Conservation (phyloP, 2,113 vertebrate species). For the Chlorocebus sabaeus region DNA sequence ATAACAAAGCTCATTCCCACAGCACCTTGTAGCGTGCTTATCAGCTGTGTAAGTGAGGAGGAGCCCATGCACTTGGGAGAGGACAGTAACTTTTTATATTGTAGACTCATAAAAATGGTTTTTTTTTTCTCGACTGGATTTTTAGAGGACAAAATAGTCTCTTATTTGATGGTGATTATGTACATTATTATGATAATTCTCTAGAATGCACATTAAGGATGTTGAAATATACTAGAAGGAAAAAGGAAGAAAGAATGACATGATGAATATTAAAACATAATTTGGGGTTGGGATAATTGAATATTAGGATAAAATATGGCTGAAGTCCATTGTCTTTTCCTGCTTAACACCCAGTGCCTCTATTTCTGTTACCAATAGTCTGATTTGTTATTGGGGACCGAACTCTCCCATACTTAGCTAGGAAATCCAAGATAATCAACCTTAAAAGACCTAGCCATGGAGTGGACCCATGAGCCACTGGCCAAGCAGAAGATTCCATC, state of each 20-base stretch:
- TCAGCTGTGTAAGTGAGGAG: background rate
- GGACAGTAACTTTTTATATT: background rate
- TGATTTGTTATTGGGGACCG: background rate
- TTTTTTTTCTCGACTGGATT: background rate
- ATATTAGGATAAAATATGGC: background rate
- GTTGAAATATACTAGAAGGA: slow-evolving; percentile 8
- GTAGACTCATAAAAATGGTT: background rate
- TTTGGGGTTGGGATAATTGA: background rate
- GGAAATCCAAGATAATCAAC: background rate
- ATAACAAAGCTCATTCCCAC: background rate
- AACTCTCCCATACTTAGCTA: background rate
- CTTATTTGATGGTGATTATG: background rate
- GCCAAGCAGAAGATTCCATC: background rate
- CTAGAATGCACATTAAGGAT: background rate
- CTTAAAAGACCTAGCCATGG: background rate
- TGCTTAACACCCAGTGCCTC: background rate
- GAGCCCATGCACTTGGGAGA: background rate
- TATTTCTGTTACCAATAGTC: background rate
- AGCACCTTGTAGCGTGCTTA: background rate
- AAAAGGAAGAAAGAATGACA: slow-evolving; percentile 29
- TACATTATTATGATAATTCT: slow-evolving; percentile 28
- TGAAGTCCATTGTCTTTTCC: background rate
- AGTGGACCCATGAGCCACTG: background rate
- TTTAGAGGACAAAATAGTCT: background rate
- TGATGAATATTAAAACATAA: slow-evolving; percentile 45